Percentiles rank a stretch among this genome's conserved stretches.
These are phyloP conservation scores for Lytechinus variegatus DNA, from an alignment of 35 echinoderm and acorn worm genomes.

Conservation along the genomic window DNA sequence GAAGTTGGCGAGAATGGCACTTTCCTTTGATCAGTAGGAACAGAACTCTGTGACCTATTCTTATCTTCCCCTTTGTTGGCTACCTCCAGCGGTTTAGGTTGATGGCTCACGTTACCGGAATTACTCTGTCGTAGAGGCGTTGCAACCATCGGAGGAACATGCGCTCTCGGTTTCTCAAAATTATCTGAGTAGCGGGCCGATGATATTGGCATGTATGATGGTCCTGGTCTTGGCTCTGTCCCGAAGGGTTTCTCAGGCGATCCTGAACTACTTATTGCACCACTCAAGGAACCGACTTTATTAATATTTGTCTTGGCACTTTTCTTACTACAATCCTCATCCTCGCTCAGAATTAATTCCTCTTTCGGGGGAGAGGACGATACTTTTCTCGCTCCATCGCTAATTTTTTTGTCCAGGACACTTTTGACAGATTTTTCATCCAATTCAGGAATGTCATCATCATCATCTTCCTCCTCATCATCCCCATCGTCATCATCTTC, in stretches of 20 bases:
- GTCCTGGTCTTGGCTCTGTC: neutral
- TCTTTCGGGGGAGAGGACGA: neutral
- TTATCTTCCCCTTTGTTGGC: neutral
- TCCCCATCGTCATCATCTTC: constrained; percentile 31
- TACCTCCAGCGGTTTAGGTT: neutral
- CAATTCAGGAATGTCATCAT: neutral
- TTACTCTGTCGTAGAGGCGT: constrained; percentile 36
- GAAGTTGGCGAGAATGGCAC: neutral
- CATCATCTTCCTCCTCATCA: constrained; percentile 32
- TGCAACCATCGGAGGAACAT: constrained; percentile 39
- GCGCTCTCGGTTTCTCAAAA: constrained; percentile 19
- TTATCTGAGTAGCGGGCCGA: neutral
- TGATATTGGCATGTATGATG: neutral
- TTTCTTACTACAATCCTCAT: neutral
- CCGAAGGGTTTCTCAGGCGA: neutral
- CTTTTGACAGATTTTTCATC: neutral
- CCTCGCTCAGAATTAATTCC: neutral
- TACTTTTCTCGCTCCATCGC: neutral
- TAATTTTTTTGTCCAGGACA: neutral
- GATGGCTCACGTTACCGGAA: neutral
- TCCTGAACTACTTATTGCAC: constrained; percentile 9
- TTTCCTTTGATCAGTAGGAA: neutral
- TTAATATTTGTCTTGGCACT: neutral
- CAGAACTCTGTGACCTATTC: neutral
- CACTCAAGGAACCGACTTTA: neutral